These are phyloP conservation scores for Heliconius hewitsoni DNA, from an alignment of 1,140 invertebrate species.

Conservation along the genomic window DNA sequence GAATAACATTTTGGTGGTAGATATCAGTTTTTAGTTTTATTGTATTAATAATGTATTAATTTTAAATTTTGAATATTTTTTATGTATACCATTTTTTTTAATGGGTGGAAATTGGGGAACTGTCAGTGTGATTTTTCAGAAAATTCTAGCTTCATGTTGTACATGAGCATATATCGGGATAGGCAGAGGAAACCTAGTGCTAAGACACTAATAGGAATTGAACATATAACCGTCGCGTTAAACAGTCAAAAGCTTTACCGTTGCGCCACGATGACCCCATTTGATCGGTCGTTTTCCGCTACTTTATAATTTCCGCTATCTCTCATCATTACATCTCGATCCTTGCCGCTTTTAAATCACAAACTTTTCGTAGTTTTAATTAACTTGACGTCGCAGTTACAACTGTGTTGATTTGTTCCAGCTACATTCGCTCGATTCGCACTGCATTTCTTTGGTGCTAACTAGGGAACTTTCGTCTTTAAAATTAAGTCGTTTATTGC, in stretches of 20 bases:
- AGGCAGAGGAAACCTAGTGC: no score
- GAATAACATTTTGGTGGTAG: background rate
- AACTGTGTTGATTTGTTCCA: slow-evolving; percentile 69
- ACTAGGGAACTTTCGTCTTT: slow-evolving; percentile 42
- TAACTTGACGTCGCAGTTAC: slow-evolving; percentile 76
- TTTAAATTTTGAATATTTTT: no score
- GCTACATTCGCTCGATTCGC: slow-evolving; percentile 38
- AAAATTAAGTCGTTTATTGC: slow-evolving; percentile 30
- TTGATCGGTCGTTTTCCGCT: background rate
- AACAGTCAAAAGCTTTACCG: no score
- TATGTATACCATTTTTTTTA: no score
- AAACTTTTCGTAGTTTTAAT: slow-evolving; percentile 79
- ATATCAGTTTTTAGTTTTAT: background rate
- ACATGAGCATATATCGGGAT: no score
- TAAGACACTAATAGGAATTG: no score
- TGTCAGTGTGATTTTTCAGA: no score
- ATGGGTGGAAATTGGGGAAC: no score
- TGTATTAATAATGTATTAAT: no score
- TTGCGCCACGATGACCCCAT: no score
- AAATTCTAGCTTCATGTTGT: no score
- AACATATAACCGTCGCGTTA: no score
- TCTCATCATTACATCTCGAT: slow-evolving; percentile 28
- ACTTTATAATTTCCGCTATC: slow-evolving; percentile 39
- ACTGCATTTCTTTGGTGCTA: slow-evolving; percentile 48
- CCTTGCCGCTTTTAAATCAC: slow-evolving; percentile 64